Conservation (phyloP, 1,140 invertebrate genomes). For the Drosophila funebris region DNA sequence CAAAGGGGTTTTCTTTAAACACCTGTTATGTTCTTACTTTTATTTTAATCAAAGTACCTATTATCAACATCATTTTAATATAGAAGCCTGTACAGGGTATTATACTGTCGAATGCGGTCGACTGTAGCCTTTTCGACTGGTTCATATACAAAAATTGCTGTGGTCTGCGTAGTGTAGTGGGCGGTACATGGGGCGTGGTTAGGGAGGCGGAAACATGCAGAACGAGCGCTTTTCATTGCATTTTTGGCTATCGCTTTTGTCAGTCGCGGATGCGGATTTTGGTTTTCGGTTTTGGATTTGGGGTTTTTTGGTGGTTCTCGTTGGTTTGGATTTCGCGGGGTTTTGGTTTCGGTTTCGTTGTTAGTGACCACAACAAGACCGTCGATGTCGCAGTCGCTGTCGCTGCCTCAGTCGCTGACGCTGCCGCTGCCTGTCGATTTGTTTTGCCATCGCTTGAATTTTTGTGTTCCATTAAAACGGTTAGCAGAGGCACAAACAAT, state of each 20-base stretch:
- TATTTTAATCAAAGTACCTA: no score
- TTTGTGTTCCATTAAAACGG: constrained; percentile 76
- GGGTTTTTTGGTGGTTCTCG: constrained; percentile 8
- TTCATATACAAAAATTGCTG: constrained; percentile 10
- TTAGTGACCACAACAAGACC: constrained; percentile 25
- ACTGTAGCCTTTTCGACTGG: no score
- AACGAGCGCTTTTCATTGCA: constrained; percentile 41
- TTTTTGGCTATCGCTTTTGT: constrained; percentile 63
- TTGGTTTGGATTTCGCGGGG: constrained; percentile 14
- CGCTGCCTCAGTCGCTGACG: no score
- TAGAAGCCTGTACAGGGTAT: no score
- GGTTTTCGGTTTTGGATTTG: background rate
- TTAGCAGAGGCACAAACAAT: constrained; percentile 36
- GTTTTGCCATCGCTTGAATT: constrained; percentile 64
- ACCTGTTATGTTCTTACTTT: no score
- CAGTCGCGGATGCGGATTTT: constrained; percentile 47
- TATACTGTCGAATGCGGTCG: no score
- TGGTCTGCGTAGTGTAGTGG: background rate
- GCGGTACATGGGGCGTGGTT: background rate
- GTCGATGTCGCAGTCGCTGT: constrained; percentile 43
- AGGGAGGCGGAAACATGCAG: constrained; percentile 49
- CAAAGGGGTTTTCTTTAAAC: no score
- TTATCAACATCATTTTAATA: no score
- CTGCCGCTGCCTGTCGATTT: constrained; percentile 38
- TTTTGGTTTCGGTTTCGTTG: constrained; percentile 13